Conservation (phyloP, 2,888 invertebrate species). For the Drosophila paramelanica region DNA sequence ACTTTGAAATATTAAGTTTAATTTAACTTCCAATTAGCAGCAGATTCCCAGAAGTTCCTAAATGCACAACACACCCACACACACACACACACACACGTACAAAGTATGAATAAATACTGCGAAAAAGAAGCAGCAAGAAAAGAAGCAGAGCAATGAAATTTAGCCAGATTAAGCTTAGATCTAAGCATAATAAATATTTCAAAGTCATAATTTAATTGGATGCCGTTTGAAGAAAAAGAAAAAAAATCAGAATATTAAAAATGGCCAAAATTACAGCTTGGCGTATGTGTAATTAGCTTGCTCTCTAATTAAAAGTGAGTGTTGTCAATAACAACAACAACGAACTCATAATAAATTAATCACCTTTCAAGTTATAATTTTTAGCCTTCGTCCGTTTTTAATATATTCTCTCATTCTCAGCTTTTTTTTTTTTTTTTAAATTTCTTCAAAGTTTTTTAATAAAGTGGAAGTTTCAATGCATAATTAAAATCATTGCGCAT, state of each 20-base stretch:
- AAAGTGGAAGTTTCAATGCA: conserved; percentile 53
- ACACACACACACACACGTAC: neutral
- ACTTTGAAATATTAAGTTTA: conserved; percentile 10
- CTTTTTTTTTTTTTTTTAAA: neutral
- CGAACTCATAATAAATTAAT: conserved; percentile 38
- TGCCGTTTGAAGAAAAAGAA: conserved; percentile 33
- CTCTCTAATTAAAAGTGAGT: conserved; percentile 60
- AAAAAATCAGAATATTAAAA: conserved; percentile 3
- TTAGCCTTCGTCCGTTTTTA: conserved; percentile 8
- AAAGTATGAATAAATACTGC: neutral
- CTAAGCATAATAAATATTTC: conserved; percentile 42
- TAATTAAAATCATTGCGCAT: conserved; percentile 70
- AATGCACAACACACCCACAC: conserved; percentile 11
- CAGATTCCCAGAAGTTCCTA: conserved; percentile 11
- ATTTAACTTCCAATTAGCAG: conserved; percentile 19
- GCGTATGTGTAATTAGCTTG: conserved; percentile 54
- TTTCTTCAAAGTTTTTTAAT: conserved; percentile 32
- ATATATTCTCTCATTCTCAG: conserved; percentile 1
- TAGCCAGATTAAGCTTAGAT: conserved; percentile 10
- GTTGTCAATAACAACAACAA: conserved; percentile 23
- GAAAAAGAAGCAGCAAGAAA: no score
- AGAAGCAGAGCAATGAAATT: conserved; percentile 12
- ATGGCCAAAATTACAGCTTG: conserved; percentile 4
- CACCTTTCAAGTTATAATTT: conserved; percentile 36
- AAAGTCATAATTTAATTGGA: conserved; percentile 63